phyloP scores from a whole-genome alignment of 1,140 invertebrate species.

The Drosophila asahinai region DNA sequence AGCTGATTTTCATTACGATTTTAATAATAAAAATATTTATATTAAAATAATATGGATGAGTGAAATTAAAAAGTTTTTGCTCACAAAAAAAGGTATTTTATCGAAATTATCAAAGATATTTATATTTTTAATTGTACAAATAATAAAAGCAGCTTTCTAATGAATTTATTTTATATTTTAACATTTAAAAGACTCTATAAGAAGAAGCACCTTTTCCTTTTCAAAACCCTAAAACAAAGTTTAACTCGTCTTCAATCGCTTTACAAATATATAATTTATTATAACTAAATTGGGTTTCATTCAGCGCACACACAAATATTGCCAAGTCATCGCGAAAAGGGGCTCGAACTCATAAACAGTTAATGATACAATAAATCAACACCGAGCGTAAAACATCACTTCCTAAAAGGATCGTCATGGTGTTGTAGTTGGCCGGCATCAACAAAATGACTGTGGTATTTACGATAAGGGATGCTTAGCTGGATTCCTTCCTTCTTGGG shows the following conservation, averaged over 20 bases:
- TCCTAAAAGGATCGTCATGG: slow-evolving; percentile 68
- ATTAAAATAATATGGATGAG: neutral
- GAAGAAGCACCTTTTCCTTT: neutral
- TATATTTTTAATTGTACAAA: neutral
- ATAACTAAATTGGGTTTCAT: slow-evolving; percentile 33
- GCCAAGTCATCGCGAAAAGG: slow-evolving; percentile 46
- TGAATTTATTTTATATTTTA: neutral
- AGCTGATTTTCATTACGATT: neutral
- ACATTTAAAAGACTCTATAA: neutral
- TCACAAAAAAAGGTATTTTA: neutral
- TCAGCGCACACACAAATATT: slow-evolving; percentile 32
- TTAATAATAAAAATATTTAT: neutral
- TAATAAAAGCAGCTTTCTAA: neutral
- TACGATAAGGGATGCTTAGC: slow-evolving; percentile 67
- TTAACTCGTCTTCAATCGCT: neutral
- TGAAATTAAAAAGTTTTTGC: neutral
- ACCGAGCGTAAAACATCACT: slow-evolving; percentile 44
- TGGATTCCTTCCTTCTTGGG: slow-evolving; percentile 8
- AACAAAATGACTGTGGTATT: slow-evolving; percentile 68
- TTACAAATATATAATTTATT: slow-evolving; percentile 32
- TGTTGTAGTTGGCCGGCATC: slow-evolving; percentile 49
- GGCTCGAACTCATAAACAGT: slow-evolving; percentile 58
- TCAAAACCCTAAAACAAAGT: slow-evolving; percentile 2
- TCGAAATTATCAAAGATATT: neutral
- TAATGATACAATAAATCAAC: slow-evolving; percentile 77